phyloP scores from a whole-genome alignment of 2,797 vertebrate species.

The Acanthis flammea region DNA sequence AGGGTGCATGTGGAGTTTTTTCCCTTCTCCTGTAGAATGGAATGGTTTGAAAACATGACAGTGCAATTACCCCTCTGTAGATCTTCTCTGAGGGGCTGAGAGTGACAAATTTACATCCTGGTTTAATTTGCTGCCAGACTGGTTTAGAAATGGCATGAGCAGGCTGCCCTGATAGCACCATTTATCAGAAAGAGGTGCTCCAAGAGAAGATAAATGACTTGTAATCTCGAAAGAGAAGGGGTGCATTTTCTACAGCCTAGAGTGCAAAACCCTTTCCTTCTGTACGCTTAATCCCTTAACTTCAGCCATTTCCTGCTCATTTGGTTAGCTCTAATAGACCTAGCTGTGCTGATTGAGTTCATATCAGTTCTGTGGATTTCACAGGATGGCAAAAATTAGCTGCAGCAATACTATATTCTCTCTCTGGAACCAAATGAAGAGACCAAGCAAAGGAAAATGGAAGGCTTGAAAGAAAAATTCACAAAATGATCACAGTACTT shows the following conservation, averaged over 20 bases:
- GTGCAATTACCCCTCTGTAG: not conserved
- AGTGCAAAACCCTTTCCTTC: conserved; percentile 7
- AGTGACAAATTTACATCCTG: not conserved
- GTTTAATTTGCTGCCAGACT: not conserved
- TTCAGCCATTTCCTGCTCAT: not conserved
- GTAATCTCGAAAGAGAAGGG: not conserved
- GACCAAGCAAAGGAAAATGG: not conserved
- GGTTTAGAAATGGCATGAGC: not conserved
- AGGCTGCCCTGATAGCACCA: not conserved
- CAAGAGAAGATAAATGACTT: not conserved
- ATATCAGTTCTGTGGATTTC: not conserved
- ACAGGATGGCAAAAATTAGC: not conserved
- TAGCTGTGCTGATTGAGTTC: not conserved
- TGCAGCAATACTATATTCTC: not conserved
- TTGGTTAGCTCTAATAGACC: not conserved
- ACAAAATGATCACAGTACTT: not conserved
- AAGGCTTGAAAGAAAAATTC: not conserved
- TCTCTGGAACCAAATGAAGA: not conserved
- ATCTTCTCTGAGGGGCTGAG: not conserved
- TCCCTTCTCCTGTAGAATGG: not conserved
- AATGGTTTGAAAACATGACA: not conserved
- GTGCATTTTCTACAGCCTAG: not conserved
- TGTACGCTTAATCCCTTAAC: not conserved
- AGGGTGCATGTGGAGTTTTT: fast-evolving
- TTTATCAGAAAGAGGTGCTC: not conserved